phyloP scores from a whole-genome alignment of 2,888 invertebrate genomes.

The Rugalucina vietnamica region DNA sequence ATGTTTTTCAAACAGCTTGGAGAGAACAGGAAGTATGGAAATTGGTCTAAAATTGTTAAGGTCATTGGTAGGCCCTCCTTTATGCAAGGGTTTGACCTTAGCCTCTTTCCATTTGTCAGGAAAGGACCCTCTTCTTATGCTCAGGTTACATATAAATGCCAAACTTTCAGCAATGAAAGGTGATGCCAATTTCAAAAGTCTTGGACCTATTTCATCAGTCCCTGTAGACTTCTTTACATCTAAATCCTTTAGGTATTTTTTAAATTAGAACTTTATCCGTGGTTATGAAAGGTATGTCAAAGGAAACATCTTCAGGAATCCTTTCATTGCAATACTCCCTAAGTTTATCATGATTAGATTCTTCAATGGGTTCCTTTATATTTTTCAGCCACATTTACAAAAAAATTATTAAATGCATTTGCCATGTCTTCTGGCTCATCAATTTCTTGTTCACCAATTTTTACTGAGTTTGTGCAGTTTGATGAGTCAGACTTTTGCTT shows the following conservation, averaged over 20 bases:
- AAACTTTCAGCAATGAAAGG: not conserved
- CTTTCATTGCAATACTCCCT: not conserved
- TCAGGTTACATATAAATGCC: not conserved
- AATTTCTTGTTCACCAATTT: not conserved
- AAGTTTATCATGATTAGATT: not conserved
- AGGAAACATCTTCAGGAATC: not conserved
- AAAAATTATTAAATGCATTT: not conserved
- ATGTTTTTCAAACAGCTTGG: not conserved
- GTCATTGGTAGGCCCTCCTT: conserved; percentile 10
- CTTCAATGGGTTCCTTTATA: not conserved
- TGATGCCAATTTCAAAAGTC: not conserved
- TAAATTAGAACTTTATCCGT: not conserved
- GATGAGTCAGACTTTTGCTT: no score
- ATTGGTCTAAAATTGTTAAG: conserved; percentile 27
- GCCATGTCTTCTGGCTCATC: not conserved
- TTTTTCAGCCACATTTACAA: not conserved
- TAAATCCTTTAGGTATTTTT: not conserved
- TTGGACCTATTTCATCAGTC: no score
- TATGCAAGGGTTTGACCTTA: conserved; percentile 5
- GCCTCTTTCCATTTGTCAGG: conserved; percentile 17
- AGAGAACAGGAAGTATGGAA: conserved; percentile 16
- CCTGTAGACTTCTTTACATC: not conserved
- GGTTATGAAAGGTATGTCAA: not conserved
- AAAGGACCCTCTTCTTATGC: not conserved
- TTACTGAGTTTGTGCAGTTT: not conserved